phyloP scores from a whole-genome alignment of 2,888 invertebrate genomes.

The Ceramica pisi region DNA sequence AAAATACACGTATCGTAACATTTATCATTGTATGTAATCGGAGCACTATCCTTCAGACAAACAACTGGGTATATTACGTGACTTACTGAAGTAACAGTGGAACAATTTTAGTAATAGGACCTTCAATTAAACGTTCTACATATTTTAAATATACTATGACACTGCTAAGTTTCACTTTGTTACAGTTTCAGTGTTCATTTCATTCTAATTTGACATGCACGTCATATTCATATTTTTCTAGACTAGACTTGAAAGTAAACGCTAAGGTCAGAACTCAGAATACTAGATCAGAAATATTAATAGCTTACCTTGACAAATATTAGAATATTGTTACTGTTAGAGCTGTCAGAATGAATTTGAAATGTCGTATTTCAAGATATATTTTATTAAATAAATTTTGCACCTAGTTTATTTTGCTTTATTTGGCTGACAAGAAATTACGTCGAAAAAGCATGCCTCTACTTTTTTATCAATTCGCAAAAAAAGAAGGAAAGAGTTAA shows the following conservation, averaged over 20 bases:
- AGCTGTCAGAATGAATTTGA: slow-evolving; percentile 42
- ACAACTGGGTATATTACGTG: slow-evolving; percentile 41
- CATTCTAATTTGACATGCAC: slow-evolving; percentile 58
- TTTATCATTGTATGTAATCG: slow-evolving; percentile 54
- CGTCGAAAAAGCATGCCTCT: neutral
- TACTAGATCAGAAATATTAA: slow-evolving; percentile 61
- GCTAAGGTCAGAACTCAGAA: slow-evolving; percentile 67
- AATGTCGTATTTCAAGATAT: slow-evolving; percentile 24
- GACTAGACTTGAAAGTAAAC: slow-evolving; percentile 69
- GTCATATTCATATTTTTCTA: slow-evolving; percentile 59
- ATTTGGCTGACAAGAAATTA: neutral
- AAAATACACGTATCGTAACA: slow-evolving; percentile 49
- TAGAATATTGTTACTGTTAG: slow-evolving; percentile 50
- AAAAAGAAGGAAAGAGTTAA: neutral
- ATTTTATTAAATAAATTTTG: slow-evolving; percentile 17
- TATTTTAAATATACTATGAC: slow-evolving; percentile 28
- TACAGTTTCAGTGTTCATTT: slow-evolving; percentile 46
- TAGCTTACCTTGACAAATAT: slow-evolving; percentile 62
- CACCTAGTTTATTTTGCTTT: neutral
- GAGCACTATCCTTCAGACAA: slow-evolving; percentile 53
- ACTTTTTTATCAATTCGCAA: neutral
- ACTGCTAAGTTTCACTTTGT: slow-evolving; percentile 34
- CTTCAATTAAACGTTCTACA: slow-evolving; percentile 50
- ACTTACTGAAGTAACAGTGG: slow-evolving; percentile 52
- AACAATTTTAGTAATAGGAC: slow-evolving; percentile 47